Base-by-base conservation (phyloP, 1,140 invertebrate species). In the Caligus rogercresseyi region DNA sequence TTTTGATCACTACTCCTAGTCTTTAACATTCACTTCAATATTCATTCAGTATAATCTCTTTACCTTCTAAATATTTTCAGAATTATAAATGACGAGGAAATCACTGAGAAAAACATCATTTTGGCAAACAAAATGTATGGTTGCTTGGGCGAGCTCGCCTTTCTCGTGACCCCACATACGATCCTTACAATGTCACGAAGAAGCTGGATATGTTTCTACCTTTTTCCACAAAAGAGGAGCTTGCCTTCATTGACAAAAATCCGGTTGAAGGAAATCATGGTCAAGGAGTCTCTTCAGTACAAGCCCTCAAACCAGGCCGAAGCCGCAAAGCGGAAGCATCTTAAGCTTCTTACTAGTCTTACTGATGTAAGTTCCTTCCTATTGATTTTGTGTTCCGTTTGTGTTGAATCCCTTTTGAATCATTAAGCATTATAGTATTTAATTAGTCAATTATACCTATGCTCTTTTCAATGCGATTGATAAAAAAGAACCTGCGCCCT, bases 11-110 rank as follows among this genome's bases (percentile, higher is more conserved):
- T n/a, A n/a, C n/a, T n/a, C n/a, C n/a, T n/a, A n/a, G n/a, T n/a
- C n/a, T n/a, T n/a, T n/a, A n/a, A n/a, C n/a, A n/a, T n/a, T n/a
- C n/a, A n/a, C n/a, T n/a, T n/a, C n/a, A n/a, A n/a, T n/a, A n/a
- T n/a, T n/a, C n/a, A n/a, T n/a, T n/a, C n/a, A n/a, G n/a, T n/a
- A n/a, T n/a, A n/a, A n/a, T n/a, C n/a, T n/a, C n/a, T n/a, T n/a
- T n/a, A n/a, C n/a, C n/a, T n/a, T n/a, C n/a, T n/a, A n/a, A n/a
- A n/a, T n/a, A n/a, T 43, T 43, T n/a, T 43, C 7, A 43, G 31
- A n/a, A 43, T 43, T n/a, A 87, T 63, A n/a, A 53, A 63, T 54
- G 25, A 56, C 21, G 25, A 18, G 20, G 61, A 55, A 63, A 25
- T 63, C 18, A 63, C 52, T 21, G 61, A 63, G 16, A 20, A 55